Evolutionary conservation across 2,888 invertebrate genomes (phyloP).

Genomic region (Eudemis profundana): DNA sequence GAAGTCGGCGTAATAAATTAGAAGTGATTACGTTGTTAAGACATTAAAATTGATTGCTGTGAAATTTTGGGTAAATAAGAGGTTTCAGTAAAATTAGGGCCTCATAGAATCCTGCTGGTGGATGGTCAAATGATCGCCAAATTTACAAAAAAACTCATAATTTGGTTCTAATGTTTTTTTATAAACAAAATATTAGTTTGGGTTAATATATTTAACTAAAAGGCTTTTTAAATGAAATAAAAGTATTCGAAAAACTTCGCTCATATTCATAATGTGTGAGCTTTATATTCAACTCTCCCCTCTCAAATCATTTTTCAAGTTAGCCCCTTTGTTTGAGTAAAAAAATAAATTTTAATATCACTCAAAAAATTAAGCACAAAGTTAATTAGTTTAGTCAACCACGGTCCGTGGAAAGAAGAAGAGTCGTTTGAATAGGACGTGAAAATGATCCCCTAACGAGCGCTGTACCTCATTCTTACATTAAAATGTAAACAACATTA

Average conservation of each 20-base stretch:
- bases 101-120: too few relatives aligned
- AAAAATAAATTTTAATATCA: slow-evolving; percentile 10
- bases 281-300: background rate
- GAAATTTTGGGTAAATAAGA: background rate
- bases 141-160: too few relatives aligned
- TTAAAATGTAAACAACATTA: slow-evolving; percentile 81
- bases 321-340: background rate
- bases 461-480: slow-evolving; percentile 72
- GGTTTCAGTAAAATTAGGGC: background rate
- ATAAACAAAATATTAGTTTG: too few relatives aligned
- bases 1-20: slow-evolving; percentile 42
- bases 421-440: slow-evolving; percentile 68
- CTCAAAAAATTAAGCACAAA: slow-evolving; percentile 12
- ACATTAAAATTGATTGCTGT: slow-evolving; percentile 29
- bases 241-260: too few relatives aligned
- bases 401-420: slow-evolving; percentile 70
- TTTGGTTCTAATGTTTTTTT: too few relatives aligned
- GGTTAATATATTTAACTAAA: too few relatives aligned
- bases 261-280: background rate
- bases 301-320: background rate
- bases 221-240: too few relatives aligned
- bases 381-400: slow-evolving; percentile 56
- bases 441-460: slow-evolving; percentile 77
- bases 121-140: too few relatives aligned
- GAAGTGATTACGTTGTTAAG: slow-evolving; percentile 33